Conservation (phyloP, 2,888 invertebrate genomes). For the Seira musarum region DNA sequence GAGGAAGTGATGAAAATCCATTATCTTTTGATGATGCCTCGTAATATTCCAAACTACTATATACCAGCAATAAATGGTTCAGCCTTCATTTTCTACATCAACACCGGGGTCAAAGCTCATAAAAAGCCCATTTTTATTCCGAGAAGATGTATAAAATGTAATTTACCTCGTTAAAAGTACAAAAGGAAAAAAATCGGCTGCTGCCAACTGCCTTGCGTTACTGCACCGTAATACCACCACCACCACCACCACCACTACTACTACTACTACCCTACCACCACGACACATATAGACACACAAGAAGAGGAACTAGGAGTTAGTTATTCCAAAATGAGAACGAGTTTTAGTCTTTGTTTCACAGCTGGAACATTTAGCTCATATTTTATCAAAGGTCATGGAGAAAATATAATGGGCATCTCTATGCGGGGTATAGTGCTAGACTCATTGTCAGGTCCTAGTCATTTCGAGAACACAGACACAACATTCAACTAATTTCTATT, state of each 20-base stretch:
- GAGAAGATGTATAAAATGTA: constrained; percentile 12
- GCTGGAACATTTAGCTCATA: constrained; percentile 1
- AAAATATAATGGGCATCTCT: constrained; percentile 44
- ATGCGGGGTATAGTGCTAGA: not conserved
- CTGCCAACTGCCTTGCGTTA: no score
- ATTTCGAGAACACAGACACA: no score
- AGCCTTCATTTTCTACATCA: not conserved
- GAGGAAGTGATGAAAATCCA: constrained; percentile 35
- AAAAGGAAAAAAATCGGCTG: not conserved
- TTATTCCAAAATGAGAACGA: no score
- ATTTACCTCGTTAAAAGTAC: constrained; percentile 3
- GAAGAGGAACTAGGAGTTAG: no score
- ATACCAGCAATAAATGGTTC: not conserved
- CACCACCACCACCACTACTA: no score
- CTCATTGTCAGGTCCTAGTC: no score
- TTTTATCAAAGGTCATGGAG: constrained; percentile 51
- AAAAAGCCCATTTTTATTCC: constrained; percentile 9
- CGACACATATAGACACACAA: no score
- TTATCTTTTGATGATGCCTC: constrained; percentile 44
- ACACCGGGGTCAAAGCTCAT: not conserved
- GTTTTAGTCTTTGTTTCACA: not conserved
- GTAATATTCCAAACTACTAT: not conserved
- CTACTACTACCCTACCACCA: no score
- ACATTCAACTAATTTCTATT: no score
- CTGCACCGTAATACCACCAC: no score